phyloP scores from a whole-genome alignment of 2,113 vertebrate species.

The Strix uralensis region DNA sequence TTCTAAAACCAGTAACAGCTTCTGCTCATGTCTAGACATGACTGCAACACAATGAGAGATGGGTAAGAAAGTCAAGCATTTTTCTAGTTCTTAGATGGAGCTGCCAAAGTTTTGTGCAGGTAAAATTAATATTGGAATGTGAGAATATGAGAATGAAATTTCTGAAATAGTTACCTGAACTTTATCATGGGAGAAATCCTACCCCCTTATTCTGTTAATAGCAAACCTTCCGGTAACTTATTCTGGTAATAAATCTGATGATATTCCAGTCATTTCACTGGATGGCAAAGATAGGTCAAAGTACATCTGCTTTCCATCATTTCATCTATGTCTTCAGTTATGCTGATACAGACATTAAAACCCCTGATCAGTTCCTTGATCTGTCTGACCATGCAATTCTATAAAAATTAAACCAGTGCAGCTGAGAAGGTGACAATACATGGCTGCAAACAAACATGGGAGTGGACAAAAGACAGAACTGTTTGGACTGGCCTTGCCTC shows the following conservation, averaged over 20 bases:
- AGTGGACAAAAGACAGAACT: neutral
- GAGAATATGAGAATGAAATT: neutral
- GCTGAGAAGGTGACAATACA: neutral
- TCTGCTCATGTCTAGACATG: neutral
- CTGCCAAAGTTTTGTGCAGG: neutral
- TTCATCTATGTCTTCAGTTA: neutral
- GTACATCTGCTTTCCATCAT: neutral
- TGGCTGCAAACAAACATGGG: neutral
- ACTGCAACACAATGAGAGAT: neutral
- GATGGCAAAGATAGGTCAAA: neutral
- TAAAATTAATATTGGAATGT: neutral
- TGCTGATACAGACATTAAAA: neutral
- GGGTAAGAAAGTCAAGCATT: neutral
- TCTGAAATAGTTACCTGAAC: neutral
- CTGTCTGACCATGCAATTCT: neutral
- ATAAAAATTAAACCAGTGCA: neutral
- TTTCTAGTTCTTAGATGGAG: neutral
- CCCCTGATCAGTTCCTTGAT: neutral
- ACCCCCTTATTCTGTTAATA: neutral
- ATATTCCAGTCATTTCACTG: neutral
- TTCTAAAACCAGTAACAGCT: neutral
- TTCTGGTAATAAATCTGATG: neutral
- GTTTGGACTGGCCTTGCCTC: neutral
- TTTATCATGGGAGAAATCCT: neutral
- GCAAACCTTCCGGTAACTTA: neutral